These are phyloP conservation scores for Magallana nippona DNA, from an alignment of 2,888 invertebrate species.

Conservation along the genomic window DNA sequence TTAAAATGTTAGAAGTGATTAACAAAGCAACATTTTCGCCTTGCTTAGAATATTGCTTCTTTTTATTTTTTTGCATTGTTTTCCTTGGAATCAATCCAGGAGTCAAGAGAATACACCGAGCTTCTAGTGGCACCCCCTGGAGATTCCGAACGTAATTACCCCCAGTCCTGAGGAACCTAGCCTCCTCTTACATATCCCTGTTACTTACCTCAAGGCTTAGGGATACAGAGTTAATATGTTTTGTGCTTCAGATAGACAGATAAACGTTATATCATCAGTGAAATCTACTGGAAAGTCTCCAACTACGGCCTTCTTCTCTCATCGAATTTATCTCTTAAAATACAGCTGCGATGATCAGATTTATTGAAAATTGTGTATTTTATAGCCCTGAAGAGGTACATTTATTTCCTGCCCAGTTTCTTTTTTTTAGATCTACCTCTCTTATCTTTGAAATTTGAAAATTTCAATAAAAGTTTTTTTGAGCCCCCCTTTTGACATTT, in stretches of 20 bases:
- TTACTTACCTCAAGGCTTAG: constrained; percentile 5
- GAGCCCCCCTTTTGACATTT: too few species aligned
- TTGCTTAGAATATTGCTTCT: neutral
- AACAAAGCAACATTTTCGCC: neutral
- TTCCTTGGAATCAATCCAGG: constrained; percentile 5
- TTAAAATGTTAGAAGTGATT: neutral
- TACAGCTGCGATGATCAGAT: constrained; percentile 17
- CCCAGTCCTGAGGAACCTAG: neutral
- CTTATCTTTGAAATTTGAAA: neutral
- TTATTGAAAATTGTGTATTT: constrained; percentile 6
- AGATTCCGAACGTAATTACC: neutral
- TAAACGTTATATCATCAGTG: constrained; percentile 23
- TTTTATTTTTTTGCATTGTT: neutral
- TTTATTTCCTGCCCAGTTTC: neutral
- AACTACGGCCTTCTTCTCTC: neutral
- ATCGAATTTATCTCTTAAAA: neutral
- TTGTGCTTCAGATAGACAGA: constrained; percentile 9
- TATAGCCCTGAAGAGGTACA: constrained; percentile 9
- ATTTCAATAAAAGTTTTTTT: neutral
- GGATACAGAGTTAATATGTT: constrained; percentile 29
- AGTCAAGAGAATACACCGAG: neutral
- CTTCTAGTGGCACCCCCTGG: neutral
- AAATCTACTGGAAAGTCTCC: constrained; percentile 30
- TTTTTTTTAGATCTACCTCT: neutral
- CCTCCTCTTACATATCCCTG: neutral